Conservation (phyloP, 2,888 invertebrate species). For the Oscheius sp. region DNA sequence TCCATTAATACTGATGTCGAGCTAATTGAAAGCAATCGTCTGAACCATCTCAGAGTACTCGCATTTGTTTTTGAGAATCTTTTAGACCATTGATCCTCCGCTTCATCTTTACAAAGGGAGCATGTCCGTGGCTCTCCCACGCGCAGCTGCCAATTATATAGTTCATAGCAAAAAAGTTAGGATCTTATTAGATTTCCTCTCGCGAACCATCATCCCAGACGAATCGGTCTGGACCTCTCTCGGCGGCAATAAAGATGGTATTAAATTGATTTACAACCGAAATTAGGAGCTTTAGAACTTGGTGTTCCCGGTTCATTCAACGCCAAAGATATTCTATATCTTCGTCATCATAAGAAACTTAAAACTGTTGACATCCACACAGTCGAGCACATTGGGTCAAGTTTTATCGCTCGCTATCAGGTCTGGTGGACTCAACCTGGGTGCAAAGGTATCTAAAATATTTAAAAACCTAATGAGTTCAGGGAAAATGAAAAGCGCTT, state of each 20-base stretch:
- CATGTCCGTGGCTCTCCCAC: conserved; percentile 50
- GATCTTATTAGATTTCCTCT: conserved; percentile 40
- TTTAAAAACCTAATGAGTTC: background rate
- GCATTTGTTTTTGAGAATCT: background rate
- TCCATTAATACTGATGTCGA: conserved; percentile 50
- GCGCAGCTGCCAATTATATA: conserved; percentile 44
- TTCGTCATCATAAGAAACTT: conserved; percentile 38
- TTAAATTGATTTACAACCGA: background rate
- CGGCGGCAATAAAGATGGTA: conserved; percentile 39
- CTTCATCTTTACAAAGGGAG: conserved; percentile 52
- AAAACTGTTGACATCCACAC: conserved; percentile 37
- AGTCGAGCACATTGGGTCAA: conserved; percentile 39
- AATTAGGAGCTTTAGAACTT: conserved; percentile 34
- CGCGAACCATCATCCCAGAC: conserved; percentile 51
- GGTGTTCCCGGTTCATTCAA: conserved; percentile 44
- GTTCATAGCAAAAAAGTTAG: conserved; percentile 32
- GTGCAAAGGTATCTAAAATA: conserved; percentile 29
- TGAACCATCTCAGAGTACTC: conserved; percentile 46
- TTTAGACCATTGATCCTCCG: conserved; percentile 44
- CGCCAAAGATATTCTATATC: conserved; percentile 44
- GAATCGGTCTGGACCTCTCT: conserved; percentile 56
- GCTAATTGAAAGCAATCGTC: conserved; percentile 40
- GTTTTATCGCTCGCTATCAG: conserved; percentile 49
- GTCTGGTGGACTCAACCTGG: conserved; percentile 40
- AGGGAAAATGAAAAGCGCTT: conserved; percentile 46